Conservation (phyloP, 2,113 vertebrate species). For the Nycticorax nycticorax region DNA sequence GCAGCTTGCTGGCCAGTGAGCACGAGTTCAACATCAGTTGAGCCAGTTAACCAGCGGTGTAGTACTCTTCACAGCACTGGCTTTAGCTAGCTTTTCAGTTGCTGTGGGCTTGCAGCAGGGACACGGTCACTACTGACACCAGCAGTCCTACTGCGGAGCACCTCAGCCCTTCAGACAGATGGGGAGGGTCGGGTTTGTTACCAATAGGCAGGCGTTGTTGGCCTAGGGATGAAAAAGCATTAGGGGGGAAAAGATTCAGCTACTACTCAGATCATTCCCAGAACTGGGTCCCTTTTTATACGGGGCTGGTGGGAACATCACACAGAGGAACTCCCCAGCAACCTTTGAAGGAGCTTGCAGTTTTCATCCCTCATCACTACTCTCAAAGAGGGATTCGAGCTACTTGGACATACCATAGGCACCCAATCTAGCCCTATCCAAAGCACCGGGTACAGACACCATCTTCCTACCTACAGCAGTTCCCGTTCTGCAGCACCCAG, state of each 20-base stretch:
- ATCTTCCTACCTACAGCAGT: not conserved
- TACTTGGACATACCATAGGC: not conserved
- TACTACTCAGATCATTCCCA: rapidly evolving
- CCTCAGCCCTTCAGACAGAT: not conserved
- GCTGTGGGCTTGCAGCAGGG: not conserved
- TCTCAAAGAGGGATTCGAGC: not conserved
- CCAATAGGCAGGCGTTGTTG: not conserved
- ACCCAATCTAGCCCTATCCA: not conserved
- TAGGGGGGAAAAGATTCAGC: not conserved
- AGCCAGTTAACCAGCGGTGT: rapidly evolving
- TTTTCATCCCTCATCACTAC: not conserved
- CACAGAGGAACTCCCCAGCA: not conserved
- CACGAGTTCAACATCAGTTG: not conserved
- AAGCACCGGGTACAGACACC: not conserved
- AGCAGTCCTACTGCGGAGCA: not conserved
- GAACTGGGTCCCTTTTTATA: not conserved
- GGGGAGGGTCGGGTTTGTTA: not conserved
- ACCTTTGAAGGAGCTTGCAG: not conserved
- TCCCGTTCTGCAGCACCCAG: not conserved
- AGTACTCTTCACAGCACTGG: not conserved
- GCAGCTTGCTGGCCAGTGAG: not conserved
- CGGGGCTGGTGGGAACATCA: not conserved
- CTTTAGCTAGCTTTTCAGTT: not conserved
- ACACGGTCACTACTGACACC: not conserved
- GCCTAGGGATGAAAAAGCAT: not conserved